Conservation (phyloP, 2,888 invertebrate genomes). For the Cotesia congregata region DNA sequence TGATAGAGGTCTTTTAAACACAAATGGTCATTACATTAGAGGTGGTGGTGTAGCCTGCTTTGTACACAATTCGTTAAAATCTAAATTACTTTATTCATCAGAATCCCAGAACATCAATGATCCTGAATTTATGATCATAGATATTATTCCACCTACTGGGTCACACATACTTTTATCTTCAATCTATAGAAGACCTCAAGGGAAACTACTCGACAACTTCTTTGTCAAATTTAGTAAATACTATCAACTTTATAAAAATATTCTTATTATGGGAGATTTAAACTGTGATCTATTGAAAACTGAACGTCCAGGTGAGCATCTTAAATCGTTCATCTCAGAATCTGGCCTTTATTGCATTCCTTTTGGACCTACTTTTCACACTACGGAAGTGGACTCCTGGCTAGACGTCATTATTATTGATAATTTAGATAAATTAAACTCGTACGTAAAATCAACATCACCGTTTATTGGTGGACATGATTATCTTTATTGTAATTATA, state of each 20-base stretch:
- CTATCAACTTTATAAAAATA: neutral
- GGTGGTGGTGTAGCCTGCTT: constrained; percentile 27
- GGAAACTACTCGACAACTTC: neutral
- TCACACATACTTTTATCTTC: constrained; percentile 15
- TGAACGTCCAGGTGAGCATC: neutral
- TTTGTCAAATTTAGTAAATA: neutral
- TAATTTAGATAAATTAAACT: neutral
- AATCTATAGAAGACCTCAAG: constrained; percentile 25
- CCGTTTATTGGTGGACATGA: constrained; percentile 33
- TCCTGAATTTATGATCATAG: constrained; percentile 17
- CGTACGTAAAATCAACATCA: neutral
- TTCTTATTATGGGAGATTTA: constrained; percentile 10
- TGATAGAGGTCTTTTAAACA: constrained; percentile 5
- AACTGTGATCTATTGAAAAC: constrained; percentile 19
- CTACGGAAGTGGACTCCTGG: neutral
- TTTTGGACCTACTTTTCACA: constrained; percentile 9
- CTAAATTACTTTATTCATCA: neutral
- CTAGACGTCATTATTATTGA: neutral
- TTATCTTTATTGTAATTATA: neutral
- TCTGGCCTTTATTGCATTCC: neutral
- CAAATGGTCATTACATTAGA: neutral
- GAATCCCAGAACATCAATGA: constrained; percentile 8
- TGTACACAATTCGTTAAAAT: constrained; percentile 22
- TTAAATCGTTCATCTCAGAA: neutral
- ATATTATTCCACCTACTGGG: neutral